These are phyloP conservation scores for Tetraodon nigroviridis DNA, from an alignment of 2,113 vertebrate genomes.

Conservation along the genomic window DNA sequence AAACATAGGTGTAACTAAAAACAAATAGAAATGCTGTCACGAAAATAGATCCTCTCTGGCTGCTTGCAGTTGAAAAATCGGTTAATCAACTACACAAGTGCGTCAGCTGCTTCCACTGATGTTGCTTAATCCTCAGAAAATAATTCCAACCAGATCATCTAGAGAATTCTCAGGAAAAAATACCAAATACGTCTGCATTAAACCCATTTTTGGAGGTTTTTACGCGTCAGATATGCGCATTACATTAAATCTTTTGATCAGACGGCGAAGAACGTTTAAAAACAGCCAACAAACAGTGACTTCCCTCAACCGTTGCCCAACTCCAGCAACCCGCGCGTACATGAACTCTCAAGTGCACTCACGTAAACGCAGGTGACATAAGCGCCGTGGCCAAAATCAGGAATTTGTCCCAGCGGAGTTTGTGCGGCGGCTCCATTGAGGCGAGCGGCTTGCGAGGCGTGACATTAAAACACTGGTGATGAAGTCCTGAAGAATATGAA, in stretches of 20 bases:
- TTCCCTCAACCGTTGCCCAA: conserved; percentile 14
- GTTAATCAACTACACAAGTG: conserved; percentile 19
- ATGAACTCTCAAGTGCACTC: conserved; percentile 66
- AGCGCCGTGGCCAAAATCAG: conserved; percentile 76
- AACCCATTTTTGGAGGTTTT: conserved; percentile 10
- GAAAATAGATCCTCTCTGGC: no score
- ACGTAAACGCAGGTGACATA: conserved; percentile 80
- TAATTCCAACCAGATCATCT: conserved; percentile 36
- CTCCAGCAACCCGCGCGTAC: conserved; percentile 17
- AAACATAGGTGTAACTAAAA: conserved; percentile 10
- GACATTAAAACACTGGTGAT: conserved; percentile 76
- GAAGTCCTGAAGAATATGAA: conserved; percentile 45
- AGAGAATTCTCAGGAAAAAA: conserved; percentile 12
- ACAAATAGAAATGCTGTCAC: not conserved
- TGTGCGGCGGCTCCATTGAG: conserved; percentile 75
- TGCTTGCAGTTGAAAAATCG: conserved; percentile 13
- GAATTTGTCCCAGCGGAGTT: conserved; percentile 74
- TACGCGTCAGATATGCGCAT: not conserved
- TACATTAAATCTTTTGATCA: conserved; percentile 22
- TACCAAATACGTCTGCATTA: conserved; percentile 6
- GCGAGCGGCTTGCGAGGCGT: conserved; percentile 67
- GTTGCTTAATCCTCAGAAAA: conserved; percentile 18
- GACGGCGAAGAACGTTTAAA: not conserved
- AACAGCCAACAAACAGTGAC: conserved; percentile 1
- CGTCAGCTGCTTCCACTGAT: conserved; percentile 12